These are phyloP conservation scores for Coptodon rendalli DNA, from an alignment of 2,113 vertebrate genomes.

Conservation along the genomic window DNA sequence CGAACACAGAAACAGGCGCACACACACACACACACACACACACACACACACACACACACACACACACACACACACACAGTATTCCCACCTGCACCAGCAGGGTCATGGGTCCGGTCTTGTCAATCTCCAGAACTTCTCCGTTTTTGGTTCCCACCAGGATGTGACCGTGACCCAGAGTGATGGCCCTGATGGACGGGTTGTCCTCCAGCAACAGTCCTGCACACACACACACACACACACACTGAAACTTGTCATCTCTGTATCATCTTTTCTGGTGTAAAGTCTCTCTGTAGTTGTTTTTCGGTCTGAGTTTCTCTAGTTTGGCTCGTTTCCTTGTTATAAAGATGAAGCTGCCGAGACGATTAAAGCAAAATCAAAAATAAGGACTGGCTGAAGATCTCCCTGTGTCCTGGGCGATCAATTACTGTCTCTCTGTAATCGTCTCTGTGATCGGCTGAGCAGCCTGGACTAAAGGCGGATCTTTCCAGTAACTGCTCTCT, in stretches of 20 bases:
- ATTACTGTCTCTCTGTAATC: background rate
- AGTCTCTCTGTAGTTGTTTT: background rate
- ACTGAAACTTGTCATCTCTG: background rate
- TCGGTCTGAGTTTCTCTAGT: background rate
- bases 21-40: too few species aligned
- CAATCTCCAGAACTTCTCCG: conserved; percentile 94
- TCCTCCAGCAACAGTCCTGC: conserved; percentile 91
- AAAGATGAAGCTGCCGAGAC: fast-evolving
- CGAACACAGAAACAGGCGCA: background rate
- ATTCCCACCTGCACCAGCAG: conserved; percentile 65
- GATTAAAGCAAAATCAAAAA: background rate
- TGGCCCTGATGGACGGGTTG: conserved; percentile 93
- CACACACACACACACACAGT: background rate
- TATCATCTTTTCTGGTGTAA: background rate
- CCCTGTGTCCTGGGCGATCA: fast-evolving
- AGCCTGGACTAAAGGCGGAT: background rate
- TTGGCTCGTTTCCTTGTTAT: fast-evolving
- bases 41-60: background rate
- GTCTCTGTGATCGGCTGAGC: background rate
- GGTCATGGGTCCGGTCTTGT: conserved; percentile 93
- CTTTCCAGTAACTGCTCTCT: background rate
- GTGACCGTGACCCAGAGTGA: conserved; percentile 92
- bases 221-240: background rate
- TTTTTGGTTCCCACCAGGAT: conserved; percentile 96
- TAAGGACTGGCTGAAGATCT: background rate